Conservation (phyloP, 2,888 invertebrate species). For the Isoperla grammatica region DNA sequence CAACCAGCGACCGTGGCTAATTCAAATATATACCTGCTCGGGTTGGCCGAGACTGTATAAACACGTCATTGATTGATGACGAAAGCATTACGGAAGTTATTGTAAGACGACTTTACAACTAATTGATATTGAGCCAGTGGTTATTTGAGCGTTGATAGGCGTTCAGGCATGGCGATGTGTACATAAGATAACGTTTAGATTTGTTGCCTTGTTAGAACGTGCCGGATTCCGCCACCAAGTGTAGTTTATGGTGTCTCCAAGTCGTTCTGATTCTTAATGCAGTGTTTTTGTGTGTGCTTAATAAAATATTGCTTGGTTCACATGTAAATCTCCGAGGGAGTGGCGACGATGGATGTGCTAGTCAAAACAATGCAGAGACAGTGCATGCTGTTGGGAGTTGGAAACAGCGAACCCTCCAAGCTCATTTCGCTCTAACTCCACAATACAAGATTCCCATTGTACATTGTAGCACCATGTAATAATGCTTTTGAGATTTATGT, state of each 20-base stretch:
- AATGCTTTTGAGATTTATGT: constrained; percentile 30
- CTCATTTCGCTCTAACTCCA: constrained; percentile 25
- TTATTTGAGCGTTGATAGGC: no score
- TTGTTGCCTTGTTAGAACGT: no score
- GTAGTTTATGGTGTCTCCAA: neutral
- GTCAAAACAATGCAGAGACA: constrained; percentile 24
- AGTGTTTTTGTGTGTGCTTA: constrained; percentile 15
- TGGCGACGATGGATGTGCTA: constrained; percentile 7
- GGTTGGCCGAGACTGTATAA: no score
- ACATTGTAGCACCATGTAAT: constrained; percentile 22
- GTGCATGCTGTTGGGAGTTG: constrained; percentile 20
- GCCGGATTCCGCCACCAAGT: no score
- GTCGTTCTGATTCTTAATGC: neutral
- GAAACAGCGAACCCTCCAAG: constrained; percentile 25
- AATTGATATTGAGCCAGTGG: no score
- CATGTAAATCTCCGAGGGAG: constrained; percentile 8
- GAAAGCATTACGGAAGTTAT: no score
- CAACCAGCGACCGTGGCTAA: no score
- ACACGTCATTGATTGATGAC: no score
- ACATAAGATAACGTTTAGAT: no score
- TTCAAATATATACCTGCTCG: no score
- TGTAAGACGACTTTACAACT: no score
- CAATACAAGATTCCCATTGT: constrained; percentile 15
- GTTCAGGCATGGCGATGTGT: no score
- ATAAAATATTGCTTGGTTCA: constrained; percentile 14